Percentiles rank a stretch among this genome's conserved stretches.
Conservation (phyloP, 2,888 invertebrate species). For the Clistopyga incitator region DNA sequence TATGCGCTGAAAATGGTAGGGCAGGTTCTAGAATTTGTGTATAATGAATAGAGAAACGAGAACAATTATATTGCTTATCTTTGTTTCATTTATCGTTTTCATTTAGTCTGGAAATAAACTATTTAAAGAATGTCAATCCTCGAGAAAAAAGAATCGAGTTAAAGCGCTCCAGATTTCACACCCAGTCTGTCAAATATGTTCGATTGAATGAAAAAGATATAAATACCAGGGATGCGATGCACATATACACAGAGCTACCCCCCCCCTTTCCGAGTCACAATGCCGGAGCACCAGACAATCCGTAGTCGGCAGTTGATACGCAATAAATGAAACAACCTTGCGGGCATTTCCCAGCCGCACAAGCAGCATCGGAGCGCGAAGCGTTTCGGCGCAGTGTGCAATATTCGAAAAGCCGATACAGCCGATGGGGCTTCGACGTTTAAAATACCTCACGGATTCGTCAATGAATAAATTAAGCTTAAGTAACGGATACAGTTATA, state of each 20-base stretch:
- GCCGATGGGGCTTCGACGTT: constrained; percentile 68
- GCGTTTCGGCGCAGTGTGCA: constrained; percentile 23
- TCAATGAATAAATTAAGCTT: constrained; percentile 76
- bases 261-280: constrained; percentile 1
- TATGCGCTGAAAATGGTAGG: too few species aligned
- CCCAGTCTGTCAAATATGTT: constrained; percentile 1
- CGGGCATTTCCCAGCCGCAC: constrained; percentile 19
- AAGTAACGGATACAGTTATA: constrained; percentile 62
- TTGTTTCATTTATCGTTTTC: neutral
- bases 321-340: constrained; percentile 59
- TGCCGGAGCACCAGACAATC: constrained; percentile 30
- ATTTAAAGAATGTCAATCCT: neutral
- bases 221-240: neutral
- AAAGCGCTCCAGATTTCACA: neutral
- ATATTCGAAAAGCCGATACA: constrained; percentile 71
- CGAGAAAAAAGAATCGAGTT: neutral
- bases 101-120: neutral
- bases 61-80: neutral
- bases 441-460: constrained; percentile 71
- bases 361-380: constrained; percentile 11
- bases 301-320: constrained; percentile 50
- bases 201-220: constrained; percentile 6
- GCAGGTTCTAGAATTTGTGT: too few species aligned
- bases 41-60: neutral
- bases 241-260: neutral